Evolutionary conservation across 1,140 invertebrate genomes (phyloP), one percentile per base, ranked within the genome.

Genomic region (Callitettix versicolor): DNA sequence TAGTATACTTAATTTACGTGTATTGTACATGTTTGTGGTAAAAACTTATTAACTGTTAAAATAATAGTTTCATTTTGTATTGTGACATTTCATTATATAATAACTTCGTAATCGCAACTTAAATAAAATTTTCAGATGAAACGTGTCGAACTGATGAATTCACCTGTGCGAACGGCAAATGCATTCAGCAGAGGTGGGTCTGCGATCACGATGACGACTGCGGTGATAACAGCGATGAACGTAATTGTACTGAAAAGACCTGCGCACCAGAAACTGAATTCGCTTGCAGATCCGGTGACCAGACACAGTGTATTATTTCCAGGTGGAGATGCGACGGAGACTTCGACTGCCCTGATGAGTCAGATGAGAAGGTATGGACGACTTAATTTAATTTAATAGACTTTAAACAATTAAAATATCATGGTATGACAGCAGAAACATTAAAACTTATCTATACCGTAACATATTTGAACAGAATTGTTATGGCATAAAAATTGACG

Each of bases 151-250:
- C 86, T 17, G 88, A 92, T 65, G 87, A 94, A 67, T 94, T 91
- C 66, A 91, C 88, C 1, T 95, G 91, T 70, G 79, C 77, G 38
- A 90, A 91, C 63, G 88, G 89, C 11, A 84, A 86, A 57, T 95
- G 91, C 67, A 91, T 95, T 57, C 88, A 90, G 63, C 77, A 81
- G 58, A 73, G 79, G 5, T 95, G 89, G 90, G 78, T 85, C 6
- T 96, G 92, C 67, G 91, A 96, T 70, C 77, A 81, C 21, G 86
- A 91, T 64, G 78, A 89, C 60, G 91, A 95, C 68, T 95, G 91
- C 62, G 84, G 82, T 3, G 87, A 91, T 63, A 79, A 78, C 20
- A 85, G 80, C 38, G 90, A 94, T 64, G 90, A 94, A 64, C 73
- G 76, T 26, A 75, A 86, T 65, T 94, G 91, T 64, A 76, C 78